phyloP scores from a whole-genome alignment of 1,140 invertebrate genomes.

The Musca vetustissima region DNA sequence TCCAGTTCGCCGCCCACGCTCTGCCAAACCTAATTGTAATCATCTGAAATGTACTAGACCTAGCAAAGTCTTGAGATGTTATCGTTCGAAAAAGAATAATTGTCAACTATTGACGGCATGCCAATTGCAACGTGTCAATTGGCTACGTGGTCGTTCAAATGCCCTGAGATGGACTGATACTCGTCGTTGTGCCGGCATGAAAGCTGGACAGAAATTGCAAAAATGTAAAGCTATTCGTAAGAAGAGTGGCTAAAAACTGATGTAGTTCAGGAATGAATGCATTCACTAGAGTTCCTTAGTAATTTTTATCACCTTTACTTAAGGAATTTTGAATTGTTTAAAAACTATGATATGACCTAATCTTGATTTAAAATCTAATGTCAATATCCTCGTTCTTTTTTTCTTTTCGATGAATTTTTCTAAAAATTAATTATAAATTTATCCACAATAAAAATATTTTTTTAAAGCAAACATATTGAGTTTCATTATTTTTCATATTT shows the following conservation, averaged over 20 bases:
- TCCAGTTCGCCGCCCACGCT: not conserved
- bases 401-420: too few species aligned
- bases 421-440: too few species aligned
- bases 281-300: too few species aligned
- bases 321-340: too few species aligned
- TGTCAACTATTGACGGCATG: not conserved
- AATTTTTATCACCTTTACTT: too few species aligned
- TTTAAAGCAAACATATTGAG: too few species aligned
- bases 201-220: not conserved
- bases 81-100: not conserved
- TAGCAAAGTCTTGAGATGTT: not conserved
- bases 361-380: too few species aligned
- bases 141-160: not conserved
- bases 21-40: not conserved
- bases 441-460: too few species aligned
- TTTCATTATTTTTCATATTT: too few species aligned
- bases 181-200: not conserved
- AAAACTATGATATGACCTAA: too few species aligned
- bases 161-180: not conserved
- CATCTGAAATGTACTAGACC: not conserved
- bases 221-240: not conserved
- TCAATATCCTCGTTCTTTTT: too few species aligned
- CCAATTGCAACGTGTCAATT: not conserved
- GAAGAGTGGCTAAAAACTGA: not conserved
- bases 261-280: too few species aligned